Percentiles rank a stretch among this genome's conserved stretches.
phyloP scores from a whole-genome alignment of 2,113 vertebrate genomes.

The human (Homo sapiens) region DNA sequence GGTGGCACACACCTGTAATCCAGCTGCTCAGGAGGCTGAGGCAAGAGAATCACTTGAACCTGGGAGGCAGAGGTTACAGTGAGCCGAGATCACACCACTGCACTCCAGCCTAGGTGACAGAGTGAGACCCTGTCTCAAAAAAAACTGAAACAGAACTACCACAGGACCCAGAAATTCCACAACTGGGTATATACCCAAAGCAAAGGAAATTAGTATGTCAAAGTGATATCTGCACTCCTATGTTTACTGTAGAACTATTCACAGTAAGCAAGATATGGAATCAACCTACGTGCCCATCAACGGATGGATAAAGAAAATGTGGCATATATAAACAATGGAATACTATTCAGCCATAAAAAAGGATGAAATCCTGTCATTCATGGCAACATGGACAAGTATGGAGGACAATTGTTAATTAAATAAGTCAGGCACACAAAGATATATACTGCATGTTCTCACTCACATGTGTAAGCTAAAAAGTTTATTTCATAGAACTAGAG shows the following conservation, averaged over 20 bases:
- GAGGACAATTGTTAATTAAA: not conserved
- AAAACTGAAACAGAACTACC: not conserved
- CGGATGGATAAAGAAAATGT: not conserved
- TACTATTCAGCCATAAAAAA: not conserved
- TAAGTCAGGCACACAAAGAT: not conserved
- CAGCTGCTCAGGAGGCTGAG: not conserved
- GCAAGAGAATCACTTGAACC: not conserved
- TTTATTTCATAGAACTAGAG: not conserved
- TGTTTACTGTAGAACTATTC: not conserved
- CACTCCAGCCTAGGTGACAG: not conserved
- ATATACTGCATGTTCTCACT: not conserved
- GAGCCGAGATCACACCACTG: not conserved
- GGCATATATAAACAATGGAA: not conserved
- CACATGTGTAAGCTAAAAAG: not conserved
- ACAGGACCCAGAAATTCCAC: not conserved
- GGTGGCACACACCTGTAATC: not conserved
- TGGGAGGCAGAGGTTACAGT: not conserved
- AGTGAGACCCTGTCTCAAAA: not conserved
- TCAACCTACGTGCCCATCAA: not conserved
- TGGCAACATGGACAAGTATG: not conserved
- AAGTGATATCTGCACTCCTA: not conserved
- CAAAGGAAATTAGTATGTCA: not conserved
- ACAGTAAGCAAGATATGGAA: not conserved
- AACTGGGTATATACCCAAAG: not conserved
- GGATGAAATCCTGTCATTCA: not conserved